These are phyloP conservation scores for Bradypodion ventrale DNA, from an alignment of 2,797 vertebrate genomes.

Conservation along the genomic window DNA sequence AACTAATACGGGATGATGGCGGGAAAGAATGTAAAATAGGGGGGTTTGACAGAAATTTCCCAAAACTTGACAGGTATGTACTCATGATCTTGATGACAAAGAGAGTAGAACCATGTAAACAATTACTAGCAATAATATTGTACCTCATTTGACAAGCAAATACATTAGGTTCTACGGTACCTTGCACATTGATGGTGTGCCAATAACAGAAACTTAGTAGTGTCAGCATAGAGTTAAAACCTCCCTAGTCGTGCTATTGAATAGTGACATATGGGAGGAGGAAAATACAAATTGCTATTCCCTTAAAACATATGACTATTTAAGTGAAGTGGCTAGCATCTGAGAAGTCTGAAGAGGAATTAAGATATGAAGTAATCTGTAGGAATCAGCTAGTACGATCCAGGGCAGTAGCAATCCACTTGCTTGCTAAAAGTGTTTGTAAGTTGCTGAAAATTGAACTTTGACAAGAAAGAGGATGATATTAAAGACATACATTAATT, in stretches of 20 bases:
- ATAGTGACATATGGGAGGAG: background rate
- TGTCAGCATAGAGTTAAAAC: background rate
- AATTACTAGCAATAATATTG: slow-evolving; percentile 1
- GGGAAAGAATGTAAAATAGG: too few relatives aligned
- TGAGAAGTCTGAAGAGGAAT: fast-evolving
- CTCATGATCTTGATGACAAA: background rate
- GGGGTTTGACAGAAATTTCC: too few relatives aligned
- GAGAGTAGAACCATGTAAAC: background rate
- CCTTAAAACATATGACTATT: background rate
- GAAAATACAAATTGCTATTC: background rate
- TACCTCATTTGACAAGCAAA: background rate
- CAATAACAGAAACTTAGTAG: background rate
- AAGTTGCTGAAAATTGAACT: slow-evolving; percentile 71
- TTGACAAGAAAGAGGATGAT: slow-evolving; percentile 55
- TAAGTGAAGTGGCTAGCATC: slow-evolving; percentile 4
- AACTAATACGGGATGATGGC: too few relatives aligned
- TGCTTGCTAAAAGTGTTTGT: slow-evolving; percentile 59
- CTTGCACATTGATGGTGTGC: background rate
- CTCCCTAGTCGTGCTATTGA: background rate
- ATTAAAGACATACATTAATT: background rate
- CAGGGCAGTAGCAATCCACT: background rate
- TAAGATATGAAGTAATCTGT: background rate
- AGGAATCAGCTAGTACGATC: background rate
- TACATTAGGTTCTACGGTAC: background rate
- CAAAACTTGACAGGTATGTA: too few relatives aligned